These are phyloP conservation scores for Habropoda laboriosa DNA, from an alignment of 1,140 invertebrate genomes.

Conservation along the genomic window DNA sequence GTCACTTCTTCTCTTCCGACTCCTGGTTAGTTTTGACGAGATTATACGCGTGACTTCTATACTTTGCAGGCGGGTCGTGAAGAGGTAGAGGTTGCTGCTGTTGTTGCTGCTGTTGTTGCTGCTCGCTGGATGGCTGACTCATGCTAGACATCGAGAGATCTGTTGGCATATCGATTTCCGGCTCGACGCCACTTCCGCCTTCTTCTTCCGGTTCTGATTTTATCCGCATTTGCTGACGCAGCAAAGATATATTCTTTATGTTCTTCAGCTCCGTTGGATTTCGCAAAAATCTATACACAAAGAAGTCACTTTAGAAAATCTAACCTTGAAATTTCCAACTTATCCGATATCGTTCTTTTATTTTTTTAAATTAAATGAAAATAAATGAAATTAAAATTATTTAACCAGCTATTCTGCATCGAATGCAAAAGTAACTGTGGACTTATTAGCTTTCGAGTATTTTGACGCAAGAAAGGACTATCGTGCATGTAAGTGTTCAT, in stretches of 20 bases:
- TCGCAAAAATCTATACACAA: slow-evolving; percentile 87
- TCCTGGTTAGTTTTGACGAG: slow-evolving; percentile 80
- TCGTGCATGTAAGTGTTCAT: too few species aligned
- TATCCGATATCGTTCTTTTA: background rate
- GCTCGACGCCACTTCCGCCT: slow-evolving; percentile 76
- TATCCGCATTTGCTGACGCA: slow-evolving; percentile 92
- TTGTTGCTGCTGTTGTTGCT: slow-evolving; percentile 38
- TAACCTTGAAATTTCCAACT: too few species aligned
- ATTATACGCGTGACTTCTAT: slow-evolving; percentile 80
- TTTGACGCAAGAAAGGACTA: too few species aligned
- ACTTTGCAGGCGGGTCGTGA: slow-evolving; percentile 79
- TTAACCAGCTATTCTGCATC: too few species aligned
- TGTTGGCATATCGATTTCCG: slow-evolving; percentile 85
- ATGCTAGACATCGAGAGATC: slow-evolving; percentile 85
- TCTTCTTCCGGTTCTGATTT: slow-evolving; percentile 85
- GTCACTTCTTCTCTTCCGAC: slow-evolving; percentile 80
- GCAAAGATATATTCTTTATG: slow-evolving; percentile 94
- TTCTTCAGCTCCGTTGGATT: slow-evolving; percentile 95
- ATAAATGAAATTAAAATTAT: too few species aligned
- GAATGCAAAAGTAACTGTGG: too few species aligned
- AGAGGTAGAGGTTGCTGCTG: slow-evolving; percentile 75
- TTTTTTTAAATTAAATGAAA: background rate
- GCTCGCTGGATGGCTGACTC: slow-evolving; percentile 72
- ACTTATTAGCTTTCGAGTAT: too few species aligned
- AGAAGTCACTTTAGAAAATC: too few species aligned